Base-by-base conservation (phyloP, 2,113 vertebrate species). In the Jaculus jaculus region DNA sequence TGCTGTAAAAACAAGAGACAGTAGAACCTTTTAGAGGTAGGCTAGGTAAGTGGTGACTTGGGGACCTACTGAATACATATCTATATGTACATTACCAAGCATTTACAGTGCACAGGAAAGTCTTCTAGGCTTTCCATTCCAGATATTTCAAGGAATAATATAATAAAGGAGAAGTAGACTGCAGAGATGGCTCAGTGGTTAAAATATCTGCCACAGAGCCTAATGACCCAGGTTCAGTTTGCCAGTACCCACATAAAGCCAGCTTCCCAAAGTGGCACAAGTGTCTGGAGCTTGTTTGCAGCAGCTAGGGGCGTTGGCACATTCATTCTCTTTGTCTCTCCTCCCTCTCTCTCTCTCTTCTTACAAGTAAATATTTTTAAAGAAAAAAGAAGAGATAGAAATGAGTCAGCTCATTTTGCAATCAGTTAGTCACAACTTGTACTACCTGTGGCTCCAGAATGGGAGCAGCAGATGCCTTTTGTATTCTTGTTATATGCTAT, bases 331-430 rank as follows among this genome's bases (percentile, higher is more conserved):
- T 8, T 8, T 47, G 8, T 47, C 42, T 47, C 42, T 8, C 8
- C 42, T 47, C 42, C 8, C 42, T 47, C 42, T 47, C 42, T 47
- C 42, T 47, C 42, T 47, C 42, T 47, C 42, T 47, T 5, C 42
- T 47, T 47, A 47, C 5, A 47, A 47, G 8, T 47, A 47, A 47
- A 47, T 47, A 47, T 47, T 47, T 47, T 47, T 77, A n/a, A n/a
- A n/a, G n/a, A n/a, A n/a, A 47, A 47, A 8, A 74, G 87, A 93
- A 81, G 88, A 30, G 75, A 87, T 61, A 16, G 82, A 66, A 79
- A 93, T 81, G 60, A 93, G n/a, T 85, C 58, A 71, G 34, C 58
- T 78, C 68, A 16, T 79, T 73, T 75, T 24, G 68, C 54, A 66
- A 84, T 85, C 65, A 23, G 11, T 81, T 81, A 54, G 51, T 84